Conservation (phyloP, 2,113 vertebrate species). For the mouse (Mus musculus) region DNA sequence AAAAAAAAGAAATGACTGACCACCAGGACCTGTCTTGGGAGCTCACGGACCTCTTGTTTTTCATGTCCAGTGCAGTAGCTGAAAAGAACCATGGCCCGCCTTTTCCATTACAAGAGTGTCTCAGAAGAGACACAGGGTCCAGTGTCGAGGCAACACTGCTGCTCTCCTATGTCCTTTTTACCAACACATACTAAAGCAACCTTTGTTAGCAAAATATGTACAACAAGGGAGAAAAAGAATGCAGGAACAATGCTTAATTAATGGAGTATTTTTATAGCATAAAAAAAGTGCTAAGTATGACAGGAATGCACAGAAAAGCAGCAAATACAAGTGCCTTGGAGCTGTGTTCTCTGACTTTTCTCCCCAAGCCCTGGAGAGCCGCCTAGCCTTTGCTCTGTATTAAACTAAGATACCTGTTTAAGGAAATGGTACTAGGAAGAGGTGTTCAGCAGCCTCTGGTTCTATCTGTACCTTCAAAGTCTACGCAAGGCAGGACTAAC, state of each 20-base stretch:
- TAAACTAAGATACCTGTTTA: neutral
- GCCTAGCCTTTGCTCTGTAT: constrained; percentile 1
- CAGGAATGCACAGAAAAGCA: neutral
- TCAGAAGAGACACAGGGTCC: neutral
- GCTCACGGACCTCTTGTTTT: neutral
- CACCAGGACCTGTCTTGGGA: neutral
- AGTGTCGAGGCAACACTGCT: neutral
- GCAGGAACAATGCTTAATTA: neutral
- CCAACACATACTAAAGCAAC: neutral
- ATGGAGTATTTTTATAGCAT: neutral
- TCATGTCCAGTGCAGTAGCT: neutral
- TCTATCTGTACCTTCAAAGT: no score
- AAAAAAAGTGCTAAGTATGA: constrained; percentile 31
- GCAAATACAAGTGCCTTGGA: neutral
- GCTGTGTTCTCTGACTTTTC: neutral
- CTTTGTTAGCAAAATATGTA: neutral
- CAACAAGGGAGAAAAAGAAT: neutral
- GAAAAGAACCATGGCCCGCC: neutral
- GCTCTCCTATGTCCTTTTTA: neutral
- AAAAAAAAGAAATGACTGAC: neutral
- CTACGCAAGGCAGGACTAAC: no score
- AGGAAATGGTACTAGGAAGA: neutral
- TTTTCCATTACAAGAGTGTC: neutral
- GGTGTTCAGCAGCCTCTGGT: no score
- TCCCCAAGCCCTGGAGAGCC: neutral